Evolutionary conservation across 2,113 vertebrate species (phyloP).

Genomic region (Actenoides hombroni): DNA sequence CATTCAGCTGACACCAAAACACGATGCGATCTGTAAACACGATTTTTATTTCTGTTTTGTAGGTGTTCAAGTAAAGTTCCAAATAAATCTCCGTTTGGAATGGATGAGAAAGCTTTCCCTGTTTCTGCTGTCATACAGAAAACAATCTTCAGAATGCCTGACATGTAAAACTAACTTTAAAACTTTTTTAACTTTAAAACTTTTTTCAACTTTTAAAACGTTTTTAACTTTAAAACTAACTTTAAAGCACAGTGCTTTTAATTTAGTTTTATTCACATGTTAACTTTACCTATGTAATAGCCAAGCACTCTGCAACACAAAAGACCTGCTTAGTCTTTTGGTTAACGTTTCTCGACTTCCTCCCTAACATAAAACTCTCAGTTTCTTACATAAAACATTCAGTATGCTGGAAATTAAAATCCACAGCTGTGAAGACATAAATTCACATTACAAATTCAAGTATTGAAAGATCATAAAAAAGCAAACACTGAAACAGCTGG

Average conservation of each 20-base stretch:
- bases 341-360: not conserved
- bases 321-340: not conserved
- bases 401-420: not conserved
- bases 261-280: not conserved
- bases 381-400: not conserved
- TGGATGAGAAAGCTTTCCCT: not conserved
- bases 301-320: not conserved
- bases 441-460: not conserved
- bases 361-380: not conserved
- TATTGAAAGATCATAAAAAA: not conserved
- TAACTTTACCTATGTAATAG: not conserved
- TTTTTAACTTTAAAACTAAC: not conserved
- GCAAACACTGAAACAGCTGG: not conserved
- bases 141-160: not conserved
- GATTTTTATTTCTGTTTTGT: not conserved
- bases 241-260: not conserved
- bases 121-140: not conserved
- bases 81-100: not conserved
- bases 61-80: not conserved
- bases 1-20: not conserved
- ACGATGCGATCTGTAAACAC: accelerated
- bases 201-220: too few relatives aligned
- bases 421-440: not conserved
- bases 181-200: too few relatives aligned
- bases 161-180: not conserved